Evolutionary conservation across 35 echinoderm and acorn worm genomes (phyloP), one percentile per base, ranked within the genome.

Genomic region (Acanthaster planci): DNA sequence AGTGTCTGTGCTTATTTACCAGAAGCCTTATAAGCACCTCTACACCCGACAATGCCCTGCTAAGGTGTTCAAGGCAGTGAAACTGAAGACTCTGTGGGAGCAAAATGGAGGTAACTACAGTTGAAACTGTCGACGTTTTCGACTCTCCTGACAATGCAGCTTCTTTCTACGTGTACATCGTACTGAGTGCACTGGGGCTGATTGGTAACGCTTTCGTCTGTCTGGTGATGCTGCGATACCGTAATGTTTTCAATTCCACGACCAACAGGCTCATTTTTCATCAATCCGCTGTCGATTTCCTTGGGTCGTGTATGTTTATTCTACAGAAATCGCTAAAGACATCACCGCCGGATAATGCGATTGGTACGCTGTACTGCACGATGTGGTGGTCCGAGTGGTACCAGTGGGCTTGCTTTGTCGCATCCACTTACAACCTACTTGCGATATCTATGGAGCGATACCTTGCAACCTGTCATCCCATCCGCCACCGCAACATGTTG

Each of bases 201-300:
- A 12, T 84, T 9, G 91, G 91, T 34, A 93, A 93, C 39, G 81
- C 64, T 9, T 34, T 93, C 0, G 91, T 93, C 38, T 78, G 88
- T 26, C 31, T 78, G 15, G 91, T 93, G 54, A 84, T 93, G 53
- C 37, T 89, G 26, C 50, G 52, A 38, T 81, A 92, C 40, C 40
- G 76, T 7, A 92, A 75, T 14, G 72, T 81, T n/a, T 93, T 93
- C 55, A 68, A 55, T 8, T 88, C 91, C 15, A 57, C 88, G 6
- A 93, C 91, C n/a, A 89, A 89, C 75, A 37, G 84, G 16, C 76
- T 93, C 15, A 93, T 93, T 47, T 53, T 93, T 14, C 88, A 93
- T 47, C 91, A 93, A 47, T 87, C 91, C 0, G 37, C 89, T 38
- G 84, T 93, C 42, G 86, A 93, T 76, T 93, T 93, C 31, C 27